Conservation (phyloP, 2,888 invertebrate species). For the Erpobdella octoculata region DNA sequence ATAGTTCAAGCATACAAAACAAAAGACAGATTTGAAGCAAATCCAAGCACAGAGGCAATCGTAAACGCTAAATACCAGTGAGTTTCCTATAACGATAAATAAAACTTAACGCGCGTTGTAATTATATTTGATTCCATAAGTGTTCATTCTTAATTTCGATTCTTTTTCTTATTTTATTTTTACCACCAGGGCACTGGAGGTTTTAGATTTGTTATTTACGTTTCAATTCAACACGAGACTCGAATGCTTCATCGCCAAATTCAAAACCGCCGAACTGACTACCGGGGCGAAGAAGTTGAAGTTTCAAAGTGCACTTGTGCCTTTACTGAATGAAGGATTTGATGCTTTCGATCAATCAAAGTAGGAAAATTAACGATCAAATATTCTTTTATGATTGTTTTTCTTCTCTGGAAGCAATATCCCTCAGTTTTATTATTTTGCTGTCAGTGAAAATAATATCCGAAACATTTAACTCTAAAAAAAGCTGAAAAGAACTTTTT, state of each 20-base stretch:
- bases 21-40: constrained; percentile 37
- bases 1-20: constrained; percentile 40
- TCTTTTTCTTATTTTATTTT: background rate
- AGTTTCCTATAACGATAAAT: too few species aligned
- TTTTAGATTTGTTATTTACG: constrained; percentile 49
- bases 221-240: constrained; percentile 51
- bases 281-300: constrained; percentile 32
- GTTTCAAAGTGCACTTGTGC: constrained; percentile 34
- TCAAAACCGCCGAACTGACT: constrained; percentile 39
- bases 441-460: background rate
- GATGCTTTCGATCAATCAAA: constrained; percentile 37
- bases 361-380: constrained; percentile 27
- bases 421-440: background rate
- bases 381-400: background rate
- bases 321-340: constrained; percentile 36
- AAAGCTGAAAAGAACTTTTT: background rate
- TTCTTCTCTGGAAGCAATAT: background rate
- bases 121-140: background rate
- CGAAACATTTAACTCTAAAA: background rate
- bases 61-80: constrained; percentile 41
- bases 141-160: background rate
- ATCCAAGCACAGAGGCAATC: constrained; percentile 38
- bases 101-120: background rate
- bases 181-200: constrained; percentile 48
- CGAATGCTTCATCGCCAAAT: constrained; percentile 43